Conservation (phyloP, 2,888 invertebrate genomes). For the Ormyrus pomaceus region DNA sequence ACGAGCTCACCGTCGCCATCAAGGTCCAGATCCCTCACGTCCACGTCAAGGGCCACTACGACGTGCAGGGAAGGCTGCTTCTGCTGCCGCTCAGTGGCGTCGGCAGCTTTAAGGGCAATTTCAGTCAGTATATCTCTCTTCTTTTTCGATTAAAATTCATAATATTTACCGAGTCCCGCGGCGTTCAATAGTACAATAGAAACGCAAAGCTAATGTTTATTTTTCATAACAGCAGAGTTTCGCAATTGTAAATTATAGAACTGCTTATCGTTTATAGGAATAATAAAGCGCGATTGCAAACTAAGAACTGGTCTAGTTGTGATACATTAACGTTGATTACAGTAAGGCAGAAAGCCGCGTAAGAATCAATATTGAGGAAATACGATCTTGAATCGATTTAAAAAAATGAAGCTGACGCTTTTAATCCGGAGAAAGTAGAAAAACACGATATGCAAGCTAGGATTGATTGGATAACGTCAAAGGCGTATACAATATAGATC, state of each 20-base stretch:
- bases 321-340: no score
- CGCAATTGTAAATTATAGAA: no score
- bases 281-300: no score
- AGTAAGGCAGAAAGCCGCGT: no score
- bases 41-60: conserved; percentile 77
- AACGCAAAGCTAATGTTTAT: no score
- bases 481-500: neutral
- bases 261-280: no score
- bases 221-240: no score
- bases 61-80: conserved; percentile 77
- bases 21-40: conserved; percentile 76
- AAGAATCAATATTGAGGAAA: no score
- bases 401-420: neutral
- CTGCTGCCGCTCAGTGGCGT: conserved; percentile 77
- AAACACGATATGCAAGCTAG: conserved; percentile 14
- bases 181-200: no score
- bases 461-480: conserved; percentile 21
- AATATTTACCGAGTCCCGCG: no score
- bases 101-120: conserved; percentile 78
- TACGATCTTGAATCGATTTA: no score
- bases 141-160: neutral
- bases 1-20: conserved; percentile 74
- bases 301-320: no score
- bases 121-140: conserved; percentile 75
- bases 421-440: conserved; percentile 4